Evolutionary conservation across 2,113 vertebrate genomes (phyloP).

Genomic region (Labrus mixtus): DNA sequence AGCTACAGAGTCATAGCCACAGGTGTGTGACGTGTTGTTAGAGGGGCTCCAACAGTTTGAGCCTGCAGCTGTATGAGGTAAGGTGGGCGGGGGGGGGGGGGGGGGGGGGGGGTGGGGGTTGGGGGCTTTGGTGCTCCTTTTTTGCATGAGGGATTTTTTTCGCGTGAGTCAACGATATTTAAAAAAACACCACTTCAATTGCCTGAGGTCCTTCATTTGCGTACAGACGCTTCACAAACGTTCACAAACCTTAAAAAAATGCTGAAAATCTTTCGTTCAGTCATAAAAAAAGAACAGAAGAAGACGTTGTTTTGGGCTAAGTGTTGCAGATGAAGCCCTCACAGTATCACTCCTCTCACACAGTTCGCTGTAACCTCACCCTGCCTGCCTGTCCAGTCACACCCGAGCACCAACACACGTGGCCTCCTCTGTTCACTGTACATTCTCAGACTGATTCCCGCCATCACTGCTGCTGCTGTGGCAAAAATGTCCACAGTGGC

Average conservation of each 20-base stretch:
- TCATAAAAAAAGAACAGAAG: neutral
- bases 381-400: conserved; percentile 39
- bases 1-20: conserved; percentile 8
- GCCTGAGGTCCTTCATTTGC: neutral
- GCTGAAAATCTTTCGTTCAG: no score
- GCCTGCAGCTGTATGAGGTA: conserved; percentile 63
- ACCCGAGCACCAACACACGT: conserved; percentile 25
- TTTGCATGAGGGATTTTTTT: conserved; percentile 53
- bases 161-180: conserved; percentile 57
- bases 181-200: conserved; percentile 29
- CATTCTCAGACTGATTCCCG: conserved; percentile 40
- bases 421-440: conserved; percentile 14
- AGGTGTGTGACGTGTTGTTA: conserved; percentile 10
- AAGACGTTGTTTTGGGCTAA: neutral
- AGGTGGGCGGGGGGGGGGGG: conserved; percentile 33
- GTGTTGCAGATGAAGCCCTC: neutral
- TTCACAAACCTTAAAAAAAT: neutral
- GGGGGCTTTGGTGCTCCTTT: conserved; percentile 1
- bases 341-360: conserved; percentile 30
- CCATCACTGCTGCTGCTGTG: neutral
- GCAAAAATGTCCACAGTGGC: conserved; percentile 11
- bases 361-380: conserved; percentile 50
- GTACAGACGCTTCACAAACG: no score
- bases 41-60: conserved; percentile 57
- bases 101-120: no score